Evolutionary conservation across 1,140 invertebrate species (phyloP).

Genomic region (Melitaea cinxia): DNA sequence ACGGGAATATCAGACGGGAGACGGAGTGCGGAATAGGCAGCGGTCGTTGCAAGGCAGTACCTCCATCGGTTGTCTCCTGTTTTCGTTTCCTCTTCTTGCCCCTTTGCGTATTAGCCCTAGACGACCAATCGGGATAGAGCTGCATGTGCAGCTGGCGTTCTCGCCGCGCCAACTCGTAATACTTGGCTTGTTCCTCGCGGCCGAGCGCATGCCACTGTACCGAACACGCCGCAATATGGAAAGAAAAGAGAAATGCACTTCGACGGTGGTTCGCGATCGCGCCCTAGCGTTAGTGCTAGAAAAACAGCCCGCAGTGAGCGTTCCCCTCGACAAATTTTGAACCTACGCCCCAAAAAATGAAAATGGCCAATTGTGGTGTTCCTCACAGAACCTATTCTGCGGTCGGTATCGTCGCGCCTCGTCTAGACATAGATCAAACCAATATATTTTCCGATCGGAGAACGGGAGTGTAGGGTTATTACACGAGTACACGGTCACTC

Average conservation of each 20-base stretch:
- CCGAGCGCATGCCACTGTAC: constrained; percentile 98
- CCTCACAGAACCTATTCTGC: constrained; percentile 81
- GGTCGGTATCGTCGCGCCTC: constrained; percentile 69
- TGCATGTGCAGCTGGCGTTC: constrained; percentile 99
- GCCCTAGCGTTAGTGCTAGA: constrained; percentile 80
- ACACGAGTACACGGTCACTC: constrained; percentile 70
- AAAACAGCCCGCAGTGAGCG: constrained; percentile 80
- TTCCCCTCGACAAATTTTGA: constrained; percentile 68
- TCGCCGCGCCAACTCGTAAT: constrained; percentile 99
- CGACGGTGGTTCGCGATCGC: constrained; percentile 66
- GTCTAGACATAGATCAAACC: constrained; percentile 78
- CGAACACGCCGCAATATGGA: constrained; percentile 63
- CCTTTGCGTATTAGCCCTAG: constrained; percentile 97
- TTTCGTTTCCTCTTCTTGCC: constrained; percentile 99
- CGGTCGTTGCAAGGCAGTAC: constrained; percentile 83
- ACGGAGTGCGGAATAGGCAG: constrained; percentile 47
- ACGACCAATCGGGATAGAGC: constrained; percentile 99
- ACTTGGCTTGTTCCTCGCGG: constrained; percentile 99
- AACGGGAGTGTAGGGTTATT: constrained; percentile 52
- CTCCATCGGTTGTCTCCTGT: constrained; percentile 98
- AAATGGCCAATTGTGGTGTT: constrained; percentile 79
- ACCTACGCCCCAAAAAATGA: constrained; percentile 67
- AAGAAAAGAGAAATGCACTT: constrained; percentile 82
- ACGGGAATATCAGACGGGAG: constrained; percentile 6
- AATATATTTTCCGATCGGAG: constrained; percentile 72